Evolutionary conservation across 2,113 vertebrate species (phyloP), one percentile per base, ranked within the genome.

Genomic region (Laterallus jamaicensis): DNA sequence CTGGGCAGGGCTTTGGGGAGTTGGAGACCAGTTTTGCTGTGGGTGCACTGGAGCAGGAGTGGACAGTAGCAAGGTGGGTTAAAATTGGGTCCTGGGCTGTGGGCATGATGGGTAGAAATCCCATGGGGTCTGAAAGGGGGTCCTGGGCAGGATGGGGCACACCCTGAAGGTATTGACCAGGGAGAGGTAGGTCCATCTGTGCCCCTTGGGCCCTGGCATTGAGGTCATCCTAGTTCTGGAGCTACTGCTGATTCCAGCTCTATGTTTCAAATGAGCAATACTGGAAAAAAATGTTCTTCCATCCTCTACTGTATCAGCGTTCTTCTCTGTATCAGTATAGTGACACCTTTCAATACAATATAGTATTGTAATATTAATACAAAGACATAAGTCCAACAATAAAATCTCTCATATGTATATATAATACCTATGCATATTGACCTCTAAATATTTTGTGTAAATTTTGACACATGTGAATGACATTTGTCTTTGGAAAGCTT

Each of bases 71-170:
- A 11, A 5, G 8, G 11, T 21, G 13, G 35, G 31, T 9, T n/a
- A 26, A 73, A 44, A n/a, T 24, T 28, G 10, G 12, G 29, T 62
- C 9, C 20, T 47, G n/a, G 31, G 9, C 16, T 67, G 52, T 42
- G 11, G 2, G 8, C 47, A 40, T 25, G 42, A 13, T 44, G 5
- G 4, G 5, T 12, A 15, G 7, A 66, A 0, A 39, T 8, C 3
- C 6, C 15, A 24, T 44, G 20, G 24, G 17, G 4, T 26, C 35
- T 69, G 21, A 55, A 42, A 86, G 4, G 14, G 6, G 1, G 15
- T 16, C 21, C 17, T 44, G 28, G 12, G 6, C 31, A 70, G 19
- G 24, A 16, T 26, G 1, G 7, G 4, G 24, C 31, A 50, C 9
- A 47, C 12, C 16, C 9, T 68, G n/a, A 49, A 15, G 32, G 17